Conservation (phyloP, 1,140 invertebrate genomes). For the Drosophila elegans region DNA sequence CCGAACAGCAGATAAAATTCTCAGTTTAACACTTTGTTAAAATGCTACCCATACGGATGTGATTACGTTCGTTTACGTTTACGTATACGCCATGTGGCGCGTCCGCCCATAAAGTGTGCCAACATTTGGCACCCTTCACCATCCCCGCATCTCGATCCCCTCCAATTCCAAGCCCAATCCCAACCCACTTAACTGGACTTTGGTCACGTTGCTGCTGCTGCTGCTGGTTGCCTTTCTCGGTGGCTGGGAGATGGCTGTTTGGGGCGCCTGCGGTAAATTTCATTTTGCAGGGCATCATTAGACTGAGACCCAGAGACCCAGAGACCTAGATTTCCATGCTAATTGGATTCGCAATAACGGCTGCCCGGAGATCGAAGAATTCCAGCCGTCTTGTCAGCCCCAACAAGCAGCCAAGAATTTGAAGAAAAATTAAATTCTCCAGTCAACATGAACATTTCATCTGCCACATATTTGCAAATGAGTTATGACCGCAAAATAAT, state of each 20-base stretch:
- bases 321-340: conserved; percentile 71
- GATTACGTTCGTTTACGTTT: conserved; percentile 48
- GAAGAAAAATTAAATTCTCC: conserved; percentile 52
- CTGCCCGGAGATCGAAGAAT: conserved; percentile 48
- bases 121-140: conserved; percentile 44
- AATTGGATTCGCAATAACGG: conserved; percentile 71
- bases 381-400: conserved; percentile 13
- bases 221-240: conserved; percentile 23
- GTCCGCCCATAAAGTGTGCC: conserved; percentile 71
- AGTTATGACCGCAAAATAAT: conserved; percentile 50
- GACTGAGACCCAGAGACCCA: conserved; percentile 58
- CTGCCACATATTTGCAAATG: conserved; percentile 49
- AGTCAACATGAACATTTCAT: conserved; percentile 48
- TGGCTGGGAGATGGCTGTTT: conserved; percentile 2
- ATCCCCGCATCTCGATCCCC: neutral
- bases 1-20: conserved; percentile 82
- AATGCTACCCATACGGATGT: conserved; percentile 63
- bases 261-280: conserved; percentile 60
- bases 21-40: conserved; percentile 84
- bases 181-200: conserved; percentile 47
- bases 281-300: conserved; percentile 68
- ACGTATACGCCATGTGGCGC: conserved; percentile 61
- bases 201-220: conserved; percentile 41
- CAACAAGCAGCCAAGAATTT: conserved; percentile 16
- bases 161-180: conserved; percentile 1